phyloP scores from a whole-genome alignment of 2,113 vertebrate genomes.

The Lethenteron reissneri region DNA sequence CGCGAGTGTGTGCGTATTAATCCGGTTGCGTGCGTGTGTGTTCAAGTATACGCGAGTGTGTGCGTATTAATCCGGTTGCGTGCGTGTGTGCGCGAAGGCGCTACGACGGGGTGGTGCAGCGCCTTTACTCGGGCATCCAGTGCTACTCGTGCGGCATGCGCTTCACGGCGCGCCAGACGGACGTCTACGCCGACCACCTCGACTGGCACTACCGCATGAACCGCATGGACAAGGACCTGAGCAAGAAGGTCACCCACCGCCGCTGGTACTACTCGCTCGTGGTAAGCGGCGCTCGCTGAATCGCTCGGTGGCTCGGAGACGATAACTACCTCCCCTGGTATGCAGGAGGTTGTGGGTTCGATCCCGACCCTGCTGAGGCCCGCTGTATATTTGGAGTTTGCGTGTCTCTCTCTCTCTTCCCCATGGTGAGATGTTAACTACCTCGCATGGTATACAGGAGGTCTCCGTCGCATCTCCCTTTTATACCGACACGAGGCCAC shows the following conservation, averaged over 20 bases:
- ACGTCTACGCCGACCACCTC: conserved; percentile 87
- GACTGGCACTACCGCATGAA: conserved; percentile 98
- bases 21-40: too few relatives aligned
- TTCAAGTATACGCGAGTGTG: too few relatives aligned
- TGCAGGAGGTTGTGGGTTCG: too few relatives aligned
- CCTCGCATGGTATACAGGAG: not conserved
- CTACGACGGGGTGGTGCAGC: conserved; percentile 63
- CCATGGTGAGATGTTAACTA: too few relatives aligned
- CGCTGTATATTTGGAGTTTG: too few relatives aligned
- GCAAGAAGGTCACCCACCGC: conserved; percentile 75
- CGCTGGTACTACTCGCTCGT: conserved; percentile 87
- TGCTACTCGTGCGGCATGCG: conserved; percentile 95
- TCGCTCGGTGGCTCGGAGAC: too few relatives aligned
- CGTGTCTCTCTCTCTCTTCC: too few relatives aligned
- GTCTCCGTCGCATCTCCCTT: not conserved
- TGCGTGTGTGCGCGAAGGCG: conserved; percentile 28
- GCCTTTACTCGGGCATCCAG: conserved; percentile 86
- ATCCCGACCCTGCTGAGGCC: too few relatives aligned
- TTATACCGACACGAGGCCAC: not conserved
- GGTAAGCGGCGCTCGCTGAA: conserved; percentile 25
- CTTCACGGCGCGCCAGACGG: conserved; percentile 75
- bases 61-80: not conserved
- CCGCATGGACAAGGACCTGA: conserved; percentile 70
- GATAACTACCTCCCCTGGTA: too few relatives aligned
- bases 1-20: too few relatives aligned